Base-by-base conservation (phyloP, 2,888 invertebrate genomes). In the Phytoseiulus persimilis region DNA sequence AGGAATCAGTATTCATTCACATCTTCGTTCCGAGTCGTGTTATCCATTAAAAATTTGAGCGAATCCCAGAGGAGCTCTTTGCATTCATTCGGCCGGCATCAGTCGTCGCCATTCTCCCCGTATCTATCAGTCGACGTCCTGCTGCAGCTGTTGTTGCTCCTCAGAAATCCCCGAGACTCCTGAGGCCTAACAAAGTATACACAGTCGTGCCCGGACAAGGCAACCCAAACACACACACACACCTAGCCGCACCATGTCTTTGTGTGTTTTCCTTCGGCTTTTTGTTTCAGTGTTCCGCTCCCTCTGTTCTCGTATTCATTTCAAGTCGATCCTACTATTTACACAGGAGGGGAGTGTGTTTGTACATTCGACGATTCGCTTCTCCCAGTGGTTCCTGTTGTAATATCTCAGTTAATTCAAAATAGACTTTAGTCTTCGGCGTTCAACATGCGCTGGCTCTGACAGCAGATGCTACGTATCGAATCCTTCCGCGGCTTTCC, bases 401-500 rank as follows among this genome's bases (percentile, higher is more conserved):
- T 28, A 23, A 28, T 65, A 23, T 28, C 1, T 65, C 65, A 65
- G 5, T 14, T 65, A 65, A 65, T 65, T 65, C 65, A 65, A 65
- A 65, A 65, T 65, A 65, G 65, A 65, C 65, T 65, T 65, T 65
- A 65, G 65, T 65, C 65, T 65, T 28, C 65, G 65, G 23, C 28
- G 5, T 23, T 65, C 65, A 65, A 65, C 65, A 65, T 65, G 65
- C 65, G 65, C 65, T 65, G 65, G 65, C 65, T 65, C 65, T 65
- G 9, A 65, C 65, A 65, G 28, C 18, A 65, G 28, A 65, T 87
- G 87, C 87, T 87, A 87, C 87, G 87, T 87, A 32, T 87, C 87
- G 87, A 87, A 87, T 28, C 87, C 87, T 32, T 87, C 87, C 6
- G 87, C 87, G 87, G 87, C 87, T 45, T 87, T 87, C 87, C 87